A percentile compares a stretch with the other conserved stretches of the same genome.
Conservation (phyloP, 2,797 vertebrate genomes). For the Nothura maculosa region DNA sequence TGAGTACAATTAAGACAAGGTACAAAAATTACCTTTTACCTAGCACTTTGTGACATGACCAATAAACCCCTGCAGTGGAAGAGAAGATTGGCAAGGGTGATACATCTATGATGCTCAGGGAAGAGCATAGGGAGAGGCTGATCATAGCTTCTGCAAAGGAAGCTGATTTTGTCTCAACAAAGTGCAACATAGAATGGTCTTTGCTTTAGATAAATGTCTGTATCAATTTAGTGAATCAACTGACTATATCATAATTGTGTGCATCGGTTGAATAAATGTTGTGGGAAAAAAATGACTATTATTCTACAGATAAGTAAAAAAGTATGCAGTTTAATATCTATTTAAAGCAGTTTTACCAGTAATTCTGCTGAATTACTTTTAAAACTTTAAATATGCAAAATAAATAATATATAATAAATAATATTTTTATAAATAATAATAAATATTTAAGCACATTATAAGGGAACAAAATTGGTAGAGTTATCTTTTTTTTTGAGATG, state of each 20-base stretch:
- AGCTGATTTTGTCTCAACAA: neutral
- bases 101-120: neutral
- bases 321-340: rapidly evolving
- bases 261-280: neutral
- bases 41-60: neutral
- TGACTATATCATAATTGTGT: neutral
- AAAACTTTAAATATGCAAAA: neutral
- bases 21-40: neutral
- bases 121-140: neutral
- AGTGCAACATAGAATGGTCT: neutral
- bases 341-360: neutral
- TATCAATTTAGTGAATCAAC: neutral
- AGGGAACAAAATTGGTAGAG: neutral
- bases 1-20: neutral
- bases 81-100: neutral
- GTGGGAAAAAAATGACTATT: neutral
- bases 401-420: too few relatives aligned
- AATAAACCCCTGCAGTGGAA: neutral
- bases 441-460: neutral
- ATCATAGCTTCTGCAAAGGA: neutral
- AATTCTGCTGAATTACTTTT: neutral
- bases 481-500: neutral
- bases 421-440: too few relatives aligned
- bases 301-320: neutral
- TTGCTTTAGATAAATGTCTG: neutral